Base-by-base conservation (phyloP, 2,797 vertebrate species). In the Tarsius wallacei region DNA sequence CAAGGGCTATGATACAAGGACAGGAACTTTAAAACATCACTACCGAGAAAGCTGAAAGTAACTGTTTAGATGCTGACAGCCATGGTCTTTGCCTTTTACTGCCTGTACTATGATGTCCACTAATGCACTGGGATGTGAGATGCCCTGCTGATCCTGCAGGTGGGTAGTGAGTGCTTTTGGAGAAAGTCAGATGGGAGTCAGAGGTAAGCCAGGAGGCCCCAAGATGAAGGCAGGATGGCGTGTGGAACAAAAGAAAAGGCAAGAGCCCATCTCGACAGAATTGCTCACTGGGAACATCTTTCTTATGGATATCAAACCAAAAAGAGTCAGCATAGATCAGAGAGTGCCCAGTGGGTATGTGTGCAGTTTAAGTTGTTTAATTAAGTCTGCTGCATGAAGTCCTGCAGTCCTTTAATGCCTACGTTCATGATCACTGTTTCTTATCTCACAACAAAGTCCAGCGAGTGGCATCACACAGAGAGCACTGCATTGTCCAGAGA, bases 31-130 rank as follows among this genome's bases (percentile, higher is more conserved):
- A 49, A 61, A 57, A 55, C 42, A 4, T 24, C 4, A 4, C 5
- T 3, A 1, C 2, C 3, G 19, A 31, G 49, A 47, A 53, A 76
- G 19, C 13, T 1, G 49, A 8, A 33, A 4, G 59, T 3, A 19
- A 2, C 11, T 31, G 19, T 63, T 8, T 4, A 33, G 19, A 26
- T 36, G 33, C 9, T 19, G 57, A 53, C 0, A 33, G n/a, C 5
- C 7, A 5, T 9, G 19, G 13, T 21, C 31, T 31, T 24, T 5
- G 28, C 9, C 17, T 70, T 24, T 3, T 13, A 0, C 0, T 1
- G 1, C 2, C 2, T 1, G 1, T 7, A 15, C 16, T 9, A 1
- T 2, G 15, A 1, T 15, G 8, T 14, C 14, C 24, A 16, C 28
- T 28, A 6, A 14, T 7, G 7, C 14, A 0, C n/a, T 0, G 1